A percentile compares a stretch with the other conserved stretches of the same genome.
These are phyloP conservation scores for Orthosia gothica DNA, from an alignment of 2,888 invertebrate species.

Conservation along the genomic window DNA sequence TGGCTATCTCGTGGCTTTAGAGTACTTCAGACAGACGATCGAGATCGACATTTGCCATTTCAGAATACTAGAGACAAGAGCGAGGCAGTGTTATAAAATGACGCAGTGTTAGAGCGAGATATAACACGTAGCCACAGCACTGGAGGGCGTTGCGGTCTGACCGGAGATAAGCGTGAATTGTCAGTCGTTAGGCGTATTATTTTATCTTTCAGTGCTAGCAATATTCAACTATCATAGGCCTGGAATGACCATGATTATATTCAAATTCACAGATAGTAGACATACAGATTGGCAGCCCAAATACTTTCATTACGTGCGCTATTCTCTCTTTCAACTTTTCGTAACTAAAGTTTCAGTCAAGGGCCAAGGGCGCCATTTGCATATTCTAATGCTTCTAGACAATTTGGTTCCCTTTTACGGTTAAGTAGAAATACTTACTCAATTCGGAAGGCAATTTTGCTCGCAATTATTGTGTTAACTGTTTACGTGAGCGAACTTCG, in stretches of 20 bases:
- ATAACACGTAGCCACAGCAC: slow-evolving; percentile 54
- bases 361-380: slow-evolving; percentile 50
- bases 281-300: slow-evolving; percentile 12
- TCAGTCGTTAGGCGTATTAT: slow-evolving; percentile 60
- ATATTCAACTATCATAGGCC: slow-evolving; percentile 26
- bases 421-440: slow-evolving; percentile 43
- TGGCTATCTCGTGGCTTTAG: slow-evolving; percentile 58
- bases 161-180: slow-evolving; percentile 74
- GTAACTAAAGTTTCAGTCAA: slow-evolving; percentile 43
- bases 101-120: slow-evolving; percentile 49
- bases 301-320: slow-evolving; percentile 5
- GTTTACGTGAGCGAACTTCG: slow-evolving; percentile 59
- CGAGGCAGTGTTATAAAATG: slow-evolving; percentile 45
- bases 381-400: slow-evolving; percentile 49
- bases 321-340: slow-evolving; percentile 35
- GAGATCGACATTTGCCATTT: slow-evolving; percentile 69
- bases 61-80: slow-evolving; percentile 61
- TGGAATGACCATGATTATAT: slow-evolving; percentile 15
- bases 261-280: slow-evolving; percentile 19
- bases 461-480: slow-evolving; percentile 60
- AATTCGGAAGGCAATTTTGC: slow-evolving; percentile 46
- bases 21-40: slow-evolving; percentile 56
- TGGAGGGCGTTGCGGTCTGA: slow-evolving; percentile 68
- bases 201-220: slow-evolving; percentile 41
- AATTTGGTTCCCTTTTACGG: slow-evolving; percentile 41